These are phyloP conservation scores for Rhynchomys soricoides DNA, from an alignment of 2,113 vertebrate genomes.

Conservation along the genomic window DNA sequence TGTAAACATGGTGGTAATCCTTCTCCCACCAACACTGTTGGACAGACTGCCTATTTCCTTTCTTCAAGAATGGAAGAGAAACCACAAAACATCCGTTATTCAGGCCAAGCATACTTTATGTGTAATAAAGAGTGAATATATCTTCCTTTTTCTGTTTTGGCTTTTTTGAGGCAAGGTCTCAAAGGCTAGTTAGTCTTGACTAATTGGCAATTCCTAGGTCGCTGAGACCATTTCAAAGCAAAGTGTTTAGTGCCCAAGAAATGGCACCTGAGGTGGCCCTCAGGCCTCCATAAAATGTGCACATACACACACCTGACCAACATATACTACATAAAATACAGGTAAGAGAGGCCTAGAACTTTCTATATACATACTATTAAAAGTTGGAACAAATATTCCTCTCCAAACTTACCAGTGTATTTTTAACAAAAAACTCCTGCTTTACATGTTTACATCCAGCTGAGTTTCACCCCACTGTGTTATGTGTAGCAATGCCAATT, in stretches of 20 bases:
- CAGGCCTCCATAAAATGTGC: not conserved
- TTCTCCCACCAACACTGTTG: not conserved
- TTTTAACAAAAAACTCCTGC: constrained; percentile 75
- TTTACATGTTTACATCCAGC: constrained; percentile 46
- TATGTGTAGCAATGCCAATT: constrained; percentile 59
- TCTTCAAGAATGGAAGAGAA: not conserved
- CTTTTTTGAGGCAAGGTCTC: not conserved
- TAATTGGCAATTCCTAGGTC: not conserved
- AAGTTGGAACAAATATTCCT: constrained; percentile 74
- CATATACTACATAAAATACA: not conserved
- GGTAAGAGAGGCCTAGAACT: constrained; percentile 40
- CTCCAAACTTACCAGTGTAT: constrained; percentile 51
- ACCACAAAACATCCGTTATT: not conserved
- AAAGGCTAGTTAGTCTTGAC: too few relatives aligned
- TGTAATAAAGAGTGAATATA: not conserved
- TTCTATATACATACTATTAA: constrained; percentile 70
- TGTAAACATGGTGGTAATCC: not conserved
- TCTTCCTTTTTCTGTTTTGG: not conserved
- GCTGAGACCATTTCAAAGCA: not conserved
- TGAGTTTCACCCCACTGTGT: constrained; percentile 37
- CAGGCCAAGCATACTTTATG: not conserved
- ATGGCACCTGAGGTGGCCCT: not conserved
- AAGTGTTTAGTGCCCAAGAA: not conserved
- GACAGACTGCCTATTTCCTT: not conserved
- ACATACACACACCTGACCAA: not conserved